Evolutionary conservation across 2,113 vertebrate species (phyloP).

Genomic region (Ia io): DNA sequence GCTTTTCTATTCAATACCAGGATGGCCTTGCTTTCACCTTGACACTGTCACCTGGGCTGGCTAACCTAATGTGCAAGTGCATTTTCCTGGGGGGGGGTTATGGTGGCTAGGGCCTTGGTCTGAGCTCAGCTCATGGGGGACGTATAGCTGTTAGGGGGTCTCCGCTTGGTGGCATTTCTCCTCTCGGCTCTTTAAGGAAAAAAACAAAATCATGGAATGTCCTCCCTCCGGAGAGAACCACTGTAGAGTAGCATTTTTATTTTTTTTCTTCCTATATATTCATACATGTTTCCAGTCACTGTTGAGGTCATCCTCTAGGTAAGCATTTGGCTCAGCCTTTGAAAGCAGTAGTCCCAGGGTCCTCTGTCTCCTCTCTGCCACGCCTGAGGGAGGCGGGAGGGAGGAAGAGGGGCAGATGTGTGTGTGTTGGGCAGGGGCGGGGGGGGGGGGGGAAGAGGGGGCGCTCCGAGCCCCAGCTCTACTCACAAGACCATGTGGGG

Average conservation of each 20-base stretch:
- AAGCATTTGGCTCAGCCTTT: slow-evolving; percentile 19
- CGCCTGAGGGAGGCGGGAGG: not conserved
- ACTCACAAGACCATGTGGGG: fast-evolving
- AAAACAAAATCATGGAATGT: not conserved
- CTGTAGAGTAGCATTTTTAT: not conserved
- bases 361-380: not conserved
- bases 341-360: not conserved
- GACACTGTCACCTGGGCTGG: not conserved
- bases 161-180: not conserved
- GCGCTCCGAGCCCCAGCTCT: not conserved
- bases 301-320: not conserved
- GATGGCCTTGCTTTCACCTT: not conserved
- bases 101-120: not conserved
- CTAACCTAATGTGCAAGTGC: not conserved
- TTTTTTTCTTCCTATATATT: not conserved
- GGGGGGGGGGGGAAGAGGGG: too few species aligned
- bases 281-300: slow-evolving; percentile 23
- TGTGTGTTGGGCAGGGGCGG: too few species aligned
- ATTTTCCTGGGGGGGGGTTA: not conserved
- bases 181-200: not conserved
- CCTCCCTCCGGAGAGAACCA: not conserved
- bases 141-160: not conserved
- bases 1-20: not conserved
- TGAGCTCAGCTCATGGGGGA: not conserved
- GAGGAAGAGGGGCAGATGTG: not conserved